phyloP scores from a whole-genome alignment of 2,113 vertebrate species.

The Caloenas nicobarica region DNA sequence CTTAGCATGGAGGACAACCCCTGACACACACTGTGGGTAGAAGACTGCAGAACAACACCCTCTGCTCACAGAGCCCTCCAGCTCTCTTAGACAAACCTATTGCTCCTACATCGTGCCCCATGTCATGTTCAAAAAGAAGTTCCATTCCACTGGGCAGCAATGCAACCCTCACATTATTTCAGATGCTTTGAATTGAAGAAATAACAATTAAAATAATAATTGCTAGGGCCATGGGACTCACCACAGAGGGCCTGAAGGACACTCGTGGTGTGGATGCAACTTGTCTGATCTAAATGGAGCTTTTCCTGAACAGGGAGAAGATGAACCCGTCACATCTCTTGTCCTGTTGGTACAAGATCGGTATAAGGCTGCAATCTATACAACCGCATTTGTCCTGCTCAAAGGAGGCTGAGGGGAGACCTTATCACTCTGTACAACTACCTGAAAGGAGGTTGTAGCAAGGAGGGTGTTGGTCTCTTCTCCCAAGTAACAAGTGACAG shows the following conservation, averaged over 20 bases:
- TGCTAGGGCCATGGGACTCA: background rate
- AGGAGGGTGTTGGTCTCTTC: no score
- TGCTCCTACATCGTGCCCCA: fast-evolving
- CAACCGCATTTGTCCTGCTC: background rate
- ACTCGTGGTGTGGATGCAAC: background rate
- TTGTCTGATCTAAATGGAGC: background rate
- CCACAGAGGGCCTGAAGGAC: background rate
- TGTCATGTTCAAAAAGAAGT: background rate
- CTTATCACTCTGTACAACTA: no score
- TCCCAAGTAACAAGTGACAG: no score
- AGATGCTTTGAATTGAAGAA: background rate
- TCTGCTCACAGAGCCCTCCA: background rate
- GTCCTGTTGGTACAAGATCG: background rate
- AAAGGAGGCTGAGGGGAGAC: no score
- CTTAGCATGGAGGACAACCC: background rate
- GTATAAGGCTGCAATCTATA: background rate
- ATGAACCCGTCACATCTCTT: background rate
- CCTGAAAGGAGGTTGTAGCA: no score
- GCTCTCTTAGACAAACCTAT: background rate
- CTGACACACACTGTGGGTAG: background rate
- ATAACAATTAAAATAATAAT: background rate
- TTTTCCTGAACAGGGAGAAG: background rate
- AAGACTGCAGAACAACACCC: no score
- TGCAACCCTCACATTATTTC: background rate
- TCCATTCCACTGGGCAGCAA: background rate